Percentiles rank a stretch among this genome's conserved stretches.
Conservation (phyloP, 1,140 invertebrate genomes). For the Drosophila parabipectinata region DNA sequence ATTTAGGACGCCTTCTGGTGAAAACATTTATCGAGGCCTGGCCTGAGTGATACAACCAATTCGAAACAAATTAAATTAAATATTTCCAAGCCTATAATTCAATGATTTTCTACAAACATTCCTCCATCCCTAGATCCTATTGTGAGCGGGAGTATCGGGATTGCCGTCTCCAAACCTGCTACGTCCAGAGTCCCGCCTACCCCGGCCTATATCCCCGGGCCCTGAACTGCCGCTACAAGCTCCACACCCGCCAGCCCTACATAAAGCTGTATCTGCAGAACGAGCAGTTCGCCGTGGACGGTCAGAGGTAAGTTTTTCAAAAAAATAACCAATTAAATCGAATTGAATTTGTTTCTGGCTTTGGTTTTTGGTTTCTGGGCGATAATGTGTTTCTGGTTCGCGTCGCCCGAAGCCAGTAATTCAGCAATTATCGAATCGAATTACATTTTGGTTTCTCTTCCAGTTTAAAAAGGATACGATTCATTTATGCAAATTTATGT, state of each 20-base stretch:
- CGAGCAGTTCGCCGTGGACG: conserved; percentile 96
- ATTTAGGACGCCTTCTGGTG: conserved; percentile 53
- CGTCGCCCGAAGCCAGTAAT: neutral
- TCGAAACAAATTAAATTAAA: conserved; percentile 72
- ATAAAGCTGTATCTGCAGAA: conserved; percentile 97
- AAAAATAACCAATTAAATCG: neutral
- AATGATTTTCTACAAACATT: conserved; percentile 20
- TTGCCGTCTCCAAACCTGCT: conserved; percentile 94
- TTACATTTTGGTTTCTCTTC: neutral
- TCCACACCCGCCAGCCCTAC: conserved; percentile 93
- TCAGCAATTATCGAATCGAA: neutral
- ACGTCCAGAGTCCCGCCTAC: conserved; percentile 95
- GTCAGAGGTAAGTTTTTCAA: conserved; percentile 87
- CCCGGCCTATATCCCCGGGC: conserved; percentile 95
- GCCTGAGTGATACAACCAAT: conserved; percentile 32
- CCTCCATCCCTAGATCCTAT: conserved; percentile 88
- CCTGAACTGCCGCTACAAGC: conserved; percentile 94
- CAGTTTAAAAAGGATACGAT: neutral
- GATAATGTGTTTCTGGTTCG: neutral
- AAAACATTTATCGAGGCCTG: conserved; percentile 52
- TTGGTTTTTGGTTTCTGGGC: neutral
- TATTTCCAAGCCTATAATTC: conserved; percentile 43
- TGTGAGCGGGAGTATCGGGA: conserved; percentile 94
- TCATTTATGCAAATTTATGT: conserved; percentile 54
- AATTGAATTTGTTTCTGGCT: neutral